A percentile compares a stretch with the other conserved stretches of the same genome.
phyloP scores from a whole-genome alignment of 2,113 vertebrate genomes.

The Elachura formosa region DNA sequence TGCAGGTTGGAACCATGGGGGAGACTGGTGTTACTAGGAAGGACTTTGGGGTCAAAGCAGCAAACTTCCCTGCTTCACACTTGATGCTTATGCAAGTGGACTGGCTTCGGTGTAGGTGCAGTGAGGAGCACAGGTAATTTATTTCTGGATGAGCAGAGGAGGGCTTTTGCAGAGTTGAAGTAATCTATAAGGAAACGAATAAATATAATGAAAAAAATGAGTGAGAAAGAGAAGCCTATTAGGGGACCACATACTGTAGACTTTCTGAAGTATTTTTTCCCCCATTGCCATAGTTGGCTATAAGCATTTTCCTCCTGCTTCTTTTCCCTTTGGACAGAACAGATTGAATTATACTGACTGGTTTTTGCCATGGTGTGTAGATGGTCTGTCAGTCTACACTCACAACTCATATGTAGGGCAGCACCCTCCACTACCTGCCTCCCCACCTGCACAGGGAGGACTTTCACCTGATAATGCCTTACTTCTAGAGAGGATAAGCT shows the following conservation, averaged over 20 bases:
- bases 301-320: neutral
- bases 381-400: neutral
- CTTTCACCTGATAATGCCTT: neutral
- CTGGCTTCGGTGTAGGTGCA: neutral
- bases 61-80: neutral
- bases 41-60: conserved; percentile 3
- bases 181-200: neutral
- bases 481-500: neutral
- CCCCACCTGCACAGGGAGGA: neutral
- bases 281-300: neutral
- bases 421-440: neutral
- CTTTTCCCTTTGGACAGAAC: neutral
- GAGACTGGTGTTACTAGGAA: conserved; percentile 32
- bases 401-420: neutral
- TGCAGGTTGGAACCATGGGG: neutral
- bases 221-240: neutral
- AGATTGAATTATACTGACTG: neutral
- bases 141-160: neutral
- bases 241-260: neutral
- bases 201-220: neutral
- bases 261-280: neutral
- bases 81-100: neutral
- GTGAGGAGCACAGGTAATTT: neutral
- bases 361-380: neutral
- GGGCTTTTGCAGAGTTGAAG: neutral